Conservation (phyloP, 2,113 vertebrate species). For the Catharus bicknelli region DNA sequence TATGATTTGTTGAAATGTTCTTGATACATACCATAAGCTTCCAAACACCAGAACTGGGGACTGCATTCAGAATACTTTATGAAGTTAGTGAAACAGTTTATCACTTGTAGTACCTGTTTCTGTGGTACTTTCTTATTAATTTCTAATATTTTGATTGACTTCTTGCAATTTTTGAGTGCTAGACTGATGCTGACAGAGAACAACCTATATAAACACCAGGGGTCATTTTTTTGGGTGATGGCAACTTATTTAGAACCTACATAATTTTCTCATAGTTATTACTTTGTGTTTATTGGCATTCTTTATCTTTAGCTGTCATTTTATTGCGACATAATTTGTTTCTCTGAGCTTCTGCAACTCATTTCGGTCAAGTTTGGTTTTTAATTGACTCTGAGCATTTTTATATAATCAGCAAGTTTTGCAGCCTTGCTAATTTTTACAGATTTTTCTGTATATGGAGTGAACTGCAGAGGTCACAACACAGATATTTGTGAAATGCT, state of each 20-base stretch:
- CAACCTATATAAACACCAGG: neutral
- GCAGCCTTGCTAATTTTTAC: neutral
- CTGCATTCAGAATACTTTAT: neutral
- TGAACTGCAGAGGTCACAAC: neutral
- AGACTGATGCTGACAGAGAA: neutral
- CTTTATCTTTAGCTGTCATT: neutral
- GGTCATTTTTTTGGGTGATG: neutral
- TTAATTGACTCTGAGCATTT: constrained; percentile 6
- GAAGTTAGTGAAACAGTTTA: neutral
- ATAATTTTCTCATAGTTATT: neutral
- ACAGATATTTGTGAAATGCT: neutral
- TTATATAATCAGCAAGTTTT: neutral
- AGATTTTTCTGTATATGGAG: neutral
- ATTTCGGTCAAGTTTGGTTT: neutral
- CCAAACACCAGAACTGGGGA: neutral
- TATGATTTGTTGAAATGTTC: neutral
- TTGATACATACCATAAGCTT: neutral
- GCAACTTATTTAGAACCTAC: neutral
- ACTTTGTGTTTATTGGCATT: neutral
- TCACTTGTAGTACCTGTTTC: neutral
- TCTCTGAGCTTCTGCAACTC: neutral
- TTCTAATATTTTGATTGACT: neutral
- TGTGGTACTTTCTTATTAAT: neutral
- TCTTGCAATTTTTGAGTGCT: neutral
- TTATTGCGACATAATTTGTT: neutral